These are phyloP conservation scores for Cremastinae sp. DNA, from an alignment of 2,888 invertebrate species.

Conservation along the genomic window DNA sequence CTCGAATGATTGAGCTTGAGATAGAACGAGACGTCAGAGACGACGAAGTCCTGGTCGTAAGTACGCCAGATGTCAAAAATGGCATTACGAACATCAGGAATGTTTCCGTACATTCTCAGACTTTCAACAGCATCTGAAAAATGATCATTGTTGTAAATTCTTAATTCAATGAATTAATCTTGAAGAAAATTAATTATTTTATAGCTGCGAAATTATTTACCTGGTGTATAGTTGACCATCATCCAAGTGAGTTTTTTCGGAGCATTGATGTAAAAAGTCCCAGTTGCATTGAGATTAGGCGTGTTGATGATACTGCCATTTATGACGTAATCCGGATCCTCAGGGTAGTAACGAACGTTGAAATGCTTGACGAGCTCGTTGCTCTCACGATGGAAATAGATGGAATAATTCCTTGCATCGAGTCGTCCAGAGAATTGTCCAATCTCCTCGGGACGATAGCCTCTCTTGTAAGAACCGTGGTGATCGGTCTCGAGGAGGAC, in stretches of 20 bases:
- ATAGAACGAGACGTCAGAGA: constrained; percentile 90
- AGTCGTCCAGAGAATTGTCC: constrained; percentile 83
- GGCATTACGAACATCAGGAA: constrained; percentile 89
- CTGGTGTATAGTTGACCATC: constrained; percentile 86
- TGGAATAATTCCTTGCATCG: constrained; percentile 83
- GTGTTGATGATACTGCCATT: constrained; percentile 84
- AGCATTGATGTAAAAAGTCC: constrained; percentile 83
- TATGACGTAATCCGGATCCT: constrained; percentile 82
- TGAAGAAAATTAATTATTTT: too few species aligned
- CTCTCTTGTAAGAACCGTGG: constrained; percentile 82
- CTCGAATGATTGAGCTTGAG: constrained; percentile 92
- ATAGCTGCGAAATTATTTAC: too few species aligned
- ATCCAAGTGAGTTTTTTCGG: constrained; percentile 84
- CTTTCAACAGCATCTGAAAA: constrained; percentile 85
- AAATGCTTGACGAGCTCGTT: constrained; percentile 82
- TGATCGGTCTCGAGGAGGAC: constrained; percentile 77
- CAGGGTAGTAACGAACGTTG: constrained; percentile 81
- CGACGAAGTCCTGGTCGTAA: constrained; percentile 87
- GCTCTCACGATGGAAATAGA: constrained; percentile 83
- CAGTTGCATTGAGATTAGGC: constrained; percentile 83
- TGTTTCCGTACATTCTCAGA: constrained; percentile 87
- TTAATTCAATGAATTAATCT: background rate
- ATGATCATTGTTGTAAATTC: too few species aligned
- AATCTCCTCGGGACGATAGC: constrained; percentile 82
- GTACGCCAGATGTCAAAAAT: constrained; percentile 90